Percentiles rank a stretch among this genome's conserved stretches.
These are phyloP conservation scores for Lates calcarifer DNA, from an alignment of 2,113 vertebrate species.

Conservation along the genomic window DNA sequence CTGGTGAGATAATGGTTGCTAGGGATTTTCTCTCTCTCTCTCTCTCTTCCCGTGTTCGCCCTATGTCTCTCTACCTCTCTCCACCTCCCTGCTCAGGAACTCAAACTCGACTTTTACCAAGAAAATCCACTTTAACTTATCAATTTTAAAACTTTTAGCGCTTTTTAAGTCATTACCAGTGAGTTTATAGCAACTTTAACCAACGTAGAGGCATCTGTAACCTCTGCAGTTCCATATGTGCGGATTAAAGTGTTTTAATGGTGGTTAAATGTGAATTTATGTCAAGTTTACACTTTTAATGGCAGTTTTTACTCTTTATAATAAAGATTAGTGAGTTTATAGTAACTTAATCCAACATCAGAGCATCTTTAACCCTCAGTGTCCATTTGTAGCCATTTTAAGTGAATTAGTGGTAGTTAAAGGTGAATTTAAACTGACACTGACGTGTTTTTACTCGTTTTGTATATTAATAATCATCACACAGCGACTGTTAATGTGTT, in stretches of 20 bases:
- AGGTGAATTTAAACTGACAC: background rate
- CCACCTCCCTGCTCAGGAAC: constrained; percentile 40
- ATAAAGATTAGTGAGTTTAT: background rate
- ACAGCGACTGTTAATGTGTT: too few species aligned
- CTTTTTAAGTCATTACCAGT: accelerated
- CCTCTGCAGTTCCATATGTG: background rate
- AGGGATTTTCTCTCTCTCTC: constrained; percentile 51
- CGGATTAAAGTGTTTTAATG: background rate
- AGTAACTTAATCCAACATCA: too few species aligned
- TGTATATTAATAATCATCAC: too few species aligned
- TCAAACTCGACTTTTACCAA: background rate
- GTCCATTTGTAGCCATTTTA: accelerated
- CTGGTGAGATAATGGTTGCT: constrained; percentile 78
- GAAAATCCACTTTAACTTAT: background rate
- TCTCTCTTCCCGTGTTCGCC: too few species aligned
- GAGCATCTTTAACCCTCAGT: too few species aligned
- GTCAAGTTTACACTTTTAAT: background rate
- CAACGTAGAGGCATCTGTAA: background rate
- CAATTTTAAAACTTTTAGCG: background rate
- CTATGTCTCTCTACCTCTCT: background rate
- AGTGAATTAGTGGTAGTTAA: too few species aligned
- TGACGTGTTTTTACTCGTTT: too few species aligned
- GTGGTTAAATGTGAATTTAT: background rate
- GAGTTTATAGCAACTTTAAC: background rate
- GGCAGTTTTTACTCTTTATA: background rate